Conservation (phyloP, 2,113 vertebrate species). For the Cryptomyrus ogoouensis region DNA sequence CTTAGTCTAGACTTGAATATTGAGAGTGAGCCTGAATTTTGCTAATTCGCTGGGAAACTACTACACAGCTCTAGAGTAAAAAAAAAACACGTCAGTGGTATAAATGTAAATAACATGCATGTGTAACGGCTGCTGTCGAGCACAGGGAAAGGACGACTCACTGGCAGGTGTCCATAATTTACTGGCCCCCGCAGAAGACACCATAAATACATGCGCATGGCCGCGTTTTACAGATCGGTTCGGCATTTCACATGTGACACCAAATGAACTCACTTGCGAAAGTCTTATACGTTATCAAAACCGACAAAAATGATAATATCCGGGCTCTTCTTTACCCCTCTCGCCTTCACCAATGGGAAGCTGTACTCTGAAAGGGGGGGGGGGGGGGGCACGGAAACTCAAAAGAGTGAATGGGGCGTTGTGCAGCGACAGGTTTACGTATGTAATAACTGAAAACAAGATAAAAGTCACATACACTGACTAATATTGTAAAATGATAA, state of each 20-base stretch:
- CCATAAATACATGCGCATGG: neutral
- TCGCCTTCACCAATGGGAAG: neutral
- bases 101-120: neutral
- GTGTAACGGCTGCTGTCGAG: neutral
- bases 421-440: neutral
- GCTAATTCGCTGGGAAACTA: neutral
- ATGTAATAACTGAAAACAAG: neutral
- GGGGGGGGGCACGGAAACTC: neutral
- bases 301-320: neutral
- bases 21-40: neutral
- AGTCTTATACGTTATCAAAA: neutral
- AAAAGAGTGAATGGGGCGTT: neutral
- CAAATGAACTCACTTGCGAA: neutral
- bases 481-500: neutral
- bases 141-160: neutral
- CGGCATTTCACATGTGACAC: neutral
- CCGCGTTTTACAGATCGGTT: neutral
- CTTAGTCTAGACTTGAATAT: neutral
- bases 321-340: neutral
- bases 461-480: neutral
- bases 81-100: neutral
- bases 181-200: neutral
- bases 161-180: neutral
- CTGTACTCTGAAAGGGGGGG: neutral
- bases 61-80: neutral